Conservation (phyloP, 2,888 invertebrate genomes). For the Nomada goodeniana region DNA sequence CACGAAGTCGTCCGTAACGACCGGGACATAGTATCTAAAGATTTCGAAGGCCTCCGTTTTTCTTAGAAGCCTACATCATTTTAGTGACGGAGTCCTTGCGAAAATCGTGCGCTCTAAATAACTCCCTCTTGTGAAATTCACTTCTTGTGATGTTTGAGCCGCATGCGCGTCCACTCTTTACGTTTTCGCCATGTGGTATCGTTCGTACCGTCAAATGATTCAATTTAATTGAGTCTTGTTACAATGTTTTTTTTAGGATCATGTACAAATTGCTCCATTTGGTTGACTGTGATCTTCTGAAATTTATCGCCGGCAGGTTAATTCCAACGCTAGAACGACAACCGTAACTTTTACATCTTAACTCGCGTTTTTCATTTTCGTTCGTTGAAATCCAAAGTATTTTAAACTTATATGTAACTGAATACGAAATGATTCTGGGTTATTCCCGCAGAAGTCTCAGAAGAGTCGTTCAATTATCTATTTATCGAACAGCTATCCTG, state of each 20-base stretch:
- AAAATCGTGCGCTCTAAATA: slow-evolving; percentile 73
- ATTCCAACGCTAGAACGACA: too few relatives aligned
- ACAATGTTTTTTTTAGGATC: not conserved
- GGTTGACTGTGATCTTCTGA: not conserved
- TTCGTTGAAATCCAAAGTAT: too few relatives aligned
- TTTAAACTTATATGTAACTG: too few relatives aligned
- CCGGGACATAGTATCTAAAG: not conserved
- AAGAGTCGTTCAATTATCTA: too few relatives aligned
- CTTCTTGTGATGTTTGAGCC: slow-evolving; percentile 67
- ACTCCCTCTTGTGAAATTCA: slow-evolving; percentile 75
- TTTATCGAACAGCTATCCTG: too few relatives aligned
- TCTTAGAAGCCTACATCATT: slow-evolving; percentile 39
- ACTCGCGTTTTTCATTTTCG: too few relatives aligned
- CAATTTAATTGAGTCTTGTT: not conserved
- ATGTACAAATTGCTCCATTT: not conserved
- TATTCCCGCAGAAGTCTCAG: too few relatives aligned
- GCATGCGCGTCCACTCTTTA: slow-evolving; percentile 21
- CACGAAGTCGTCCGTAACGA: not conserved
- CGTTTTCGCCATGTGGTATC: slow-evolving; percentile 38
- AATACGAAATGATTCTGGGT: too few relatives aligned
- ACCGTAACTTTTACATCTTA: too few relatives aligned
- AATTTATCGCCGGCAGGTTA: too few relatives aligned
- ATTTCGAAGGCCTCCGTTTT: slow-evolving; percentile 34
- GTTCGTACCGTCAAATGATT: slow-evolving; percentile 36
- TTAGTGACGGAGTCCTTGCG: slow-evolving; percentile 58